Percentiles rank a stretch among this genome's conserved stretches.
phyloP scores from a whole-genome alignment of 92 coral and sea anemone genomes.

The Zoanthus sociatus region DNA sequence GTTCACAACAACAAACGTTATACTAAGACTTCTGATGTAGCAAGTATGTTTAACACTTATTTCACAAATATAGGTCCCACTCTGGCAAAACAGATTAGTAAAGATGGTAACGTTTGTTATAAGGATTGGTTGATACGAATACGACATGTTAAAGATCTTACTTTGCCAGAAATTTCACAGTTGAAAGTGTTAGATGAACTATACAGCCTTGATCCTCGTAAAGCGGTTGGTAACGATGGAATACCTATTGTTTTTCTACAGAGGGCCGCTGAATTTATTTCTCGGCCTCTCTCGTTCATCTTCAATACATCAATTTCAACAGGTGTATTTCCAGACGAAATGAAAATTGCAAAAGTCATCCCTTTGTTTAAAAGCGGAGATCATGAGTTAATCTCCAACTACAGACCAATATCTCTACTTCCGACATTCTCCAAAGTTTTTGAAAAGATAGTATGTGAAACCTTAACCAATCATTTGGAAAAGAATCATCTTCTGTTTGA shows the following conservation, averaged over 20 bases:
- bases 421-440: neutral
- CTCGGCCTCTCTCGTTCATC: slow-evolving; percentile 29
- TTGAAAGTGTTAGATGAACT: too few relatives aligned
- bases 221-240: slow-evolving; percentile 24
- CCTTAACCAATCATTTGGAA: slow-evolving; percentile 23
- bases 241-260: neutral
- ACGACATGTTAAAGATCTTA: too few relatives aligned
- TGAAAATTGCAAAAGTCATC: neutral
- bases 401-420: neutral
- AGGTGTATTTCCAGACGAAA: slow-evolving; percentile 23
- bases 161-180: too few relatives aligned
- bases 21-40: too few relatives aligned
- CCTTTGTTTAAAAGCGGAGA: neutral
- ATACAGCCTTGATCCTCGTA: neutral
- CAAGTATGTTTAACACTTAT: too few relatives aligned
- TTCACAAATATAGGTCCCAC: too few relatives aligned
- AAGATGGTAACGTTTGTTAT: too few relatives aligned
- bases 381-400: neutral
- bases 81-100: too few relatives aligned
- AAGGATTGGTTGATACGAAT: too few relatives aligned
- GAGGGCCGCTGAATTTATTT: neutral
- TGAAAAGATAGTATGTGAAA: slow-evolving; percentile 23
- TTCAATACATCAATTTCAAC: slow-evolving; percentile 34
- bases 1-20: too few relatives aligned
- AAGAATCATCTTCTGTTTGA: neutral